These are phyloP conservation scores for Hoplodrina ambigua DNA, from an alignment of 2,888 invertebrate genomes.

Conservation along the genomic window DNA sequence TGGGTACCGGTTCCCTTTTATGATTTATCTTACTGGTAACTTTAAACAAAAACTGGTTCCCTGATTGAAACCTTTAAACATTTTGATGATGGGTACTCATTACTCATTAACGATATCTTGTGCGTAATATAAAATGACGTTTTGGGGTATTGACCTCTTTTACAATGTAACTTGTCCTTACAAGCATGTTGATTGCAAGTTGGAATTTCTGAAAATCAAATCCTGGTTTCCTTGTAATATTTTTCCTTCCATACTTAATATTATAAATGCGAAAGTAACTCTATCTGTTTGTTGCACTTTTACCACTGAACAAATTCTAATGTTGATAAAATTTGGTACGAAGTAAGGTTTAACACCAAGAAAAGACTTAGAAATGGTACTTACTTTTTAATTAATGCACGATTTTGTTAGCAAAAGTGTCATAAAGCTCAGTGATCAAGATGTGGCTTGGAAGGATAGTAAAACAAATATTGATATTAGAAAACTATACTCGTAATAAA, in stretches of 20 bases:
- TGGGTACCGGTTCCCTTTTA: constrained; percentile 9
- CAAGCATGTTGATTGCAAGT: background rate
- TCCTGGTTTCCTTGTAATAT: background rate
- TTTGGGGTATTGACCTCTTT: constrained; percentile 14
- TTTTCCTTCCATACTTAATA: background rate
- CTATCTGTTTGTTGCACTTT: no score
- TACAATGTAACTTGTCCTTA: constrained; percentile 7
- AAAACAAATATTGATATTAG: no score
- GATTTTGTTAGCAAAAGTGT: no score
- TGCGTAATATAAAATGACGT: background rate
- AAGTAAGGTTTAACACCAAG: no score
- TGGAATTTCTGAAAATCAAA: background rate
- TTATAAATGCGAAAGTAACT: no score
- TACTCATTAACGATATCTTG: constrained; percentile 12
- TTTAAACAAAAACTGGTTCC: constrained; percentile 28
- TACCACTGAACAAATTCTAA: no score
- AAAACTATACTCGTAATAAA: no score
- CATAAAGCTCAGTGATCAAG: background rate
- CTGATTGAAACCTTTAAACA: constrained; percentile 35
- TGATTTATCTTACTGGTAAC: background rate
- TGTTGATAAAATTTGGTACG: no score
- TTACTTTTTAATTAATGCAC: no score
- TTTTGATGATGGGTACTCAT: constrained; percentile 17
- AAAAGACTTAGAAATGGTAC: no score
- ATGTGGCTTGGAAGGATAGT: no score